Percentiles rank a stretch among this genome's conserved stretches.
phyloP scores from a whole-genome alignment of 2,888 invertebrate genomes.

The Protodeltote pygarga region DNA sequence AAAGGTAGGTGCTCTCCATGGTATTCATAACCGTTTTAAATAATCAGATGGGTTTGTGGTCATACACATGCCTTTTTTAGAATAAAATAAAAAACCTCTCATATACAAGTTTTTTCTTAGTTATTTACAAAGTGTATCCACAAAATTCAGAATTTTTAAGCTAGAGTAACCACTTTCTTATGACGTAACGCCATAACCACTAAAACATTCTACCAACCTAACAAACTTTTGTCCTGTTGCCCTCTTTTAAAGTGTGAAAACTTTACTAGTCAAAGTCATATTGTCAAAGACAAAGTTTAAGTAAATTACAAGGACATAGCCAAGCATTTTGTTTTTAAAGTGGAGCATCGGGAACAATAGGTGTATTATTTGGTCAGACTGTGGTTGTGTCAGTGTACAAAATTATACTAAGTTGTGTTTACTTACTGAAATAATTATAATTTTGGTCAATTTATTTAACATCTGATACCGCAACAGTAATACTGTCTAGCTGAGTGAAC shows the following conservation, averaged over 20 bases:
- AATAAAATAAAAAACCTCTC: too few relatives aligned
- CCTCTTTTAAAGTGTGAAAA: constrained; percentile 26
- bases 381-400: neutral
- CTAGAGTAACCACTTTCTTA: too few relatives aligned
- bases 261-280: constrained; percentile 31
- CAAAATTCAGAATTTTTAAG: too few relatives aligned
- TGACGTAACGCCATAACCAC: too few relatives aligned
- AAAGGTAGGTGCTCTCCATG: too few relatives aligned
- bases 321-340: constrained; percentile 16
- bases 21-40: too few relatives aligned
- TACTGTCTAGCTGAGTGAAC: neutral
- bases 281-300: constrained; percentile 30
- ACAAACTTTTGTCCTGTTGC: constrained; percentile 1
- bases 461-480: neutral
- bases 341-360: constrained; percentile 3
- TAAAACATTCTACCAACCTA: too few relatives aligned
- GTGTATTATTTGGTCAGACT: constrained; percentile 18
- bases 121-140: too few relatives aligned
- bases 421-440: neutral
- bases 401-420: neutral
- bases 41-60: too few relatives aligned
- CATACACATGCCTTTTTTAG: too few relatives aligned
- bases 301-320: constrained; percentile 19
- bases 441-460: neutral
- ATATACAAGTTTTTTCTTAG: too few relatives aligned